Evolutionary conservation across 30 jellyfish, hydroid and myxozoan genomes (phyloP), one percentile per base, ranked within the genome.

Genomic region (Catostylus mosaicus): DNA sequence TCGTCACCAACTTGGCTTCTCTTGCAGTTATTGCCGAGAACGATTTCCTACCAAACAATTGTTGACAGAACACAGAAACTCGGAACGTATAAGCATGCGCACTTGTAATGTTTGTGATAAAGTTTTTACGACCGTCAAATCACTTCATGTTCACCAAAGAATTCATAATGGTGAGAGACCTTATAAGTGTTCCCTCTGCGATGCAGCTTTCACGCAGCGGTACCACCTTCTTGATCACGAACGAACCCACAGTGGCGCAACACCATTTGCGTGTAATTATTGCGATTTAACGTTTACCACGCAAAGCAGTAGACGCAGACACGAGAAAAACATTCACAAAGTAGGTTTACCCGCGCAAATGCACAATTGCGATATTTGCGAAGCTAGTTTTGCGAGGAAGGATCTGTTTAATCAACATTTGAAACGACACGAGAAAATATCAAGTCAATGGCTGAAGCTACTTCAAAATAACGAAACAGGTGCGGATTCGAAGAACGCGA

Each of bases 221-320:
- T 71, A 34, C 38, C 83, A 71, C 27, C 38, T 71, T 19, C 24
- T n/a, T 2, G 83, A 71, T 45, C 83, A 71, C 66, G 40, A 30
- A 45, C 67, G 66, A n/a, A 71, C 83, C 36, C 83, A 71, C 70
- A 71, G 46, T 37, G 83, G 83, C n/a, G 83, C 67, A 1, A 30
- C 36, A 36, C 83, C 83, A 5, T 71, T 35, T 24, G 83, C 83
- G 40, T 71, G 83, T 45, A 71, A 71, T 36, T 29, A 71, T 14
- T 71, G 83, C 37, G 60, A 46, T 46, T 62, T 35, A 23, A 20
- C 66, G 36, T 71, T 71, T 62, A 38, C 83, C 7, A 71, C 83
- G 83, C 83, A 71, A 10, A 71, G 83, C 66, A 71, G 83, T 36
- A 31, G 83, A 23, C 83, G 83, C 45, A 71, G 83, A 27, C 83